These are phyloP conservation scores for Dolichomitus sp. DNA, from an alignment of 2,888 invertebrate species.

Conservation along the genomic window DNA sequence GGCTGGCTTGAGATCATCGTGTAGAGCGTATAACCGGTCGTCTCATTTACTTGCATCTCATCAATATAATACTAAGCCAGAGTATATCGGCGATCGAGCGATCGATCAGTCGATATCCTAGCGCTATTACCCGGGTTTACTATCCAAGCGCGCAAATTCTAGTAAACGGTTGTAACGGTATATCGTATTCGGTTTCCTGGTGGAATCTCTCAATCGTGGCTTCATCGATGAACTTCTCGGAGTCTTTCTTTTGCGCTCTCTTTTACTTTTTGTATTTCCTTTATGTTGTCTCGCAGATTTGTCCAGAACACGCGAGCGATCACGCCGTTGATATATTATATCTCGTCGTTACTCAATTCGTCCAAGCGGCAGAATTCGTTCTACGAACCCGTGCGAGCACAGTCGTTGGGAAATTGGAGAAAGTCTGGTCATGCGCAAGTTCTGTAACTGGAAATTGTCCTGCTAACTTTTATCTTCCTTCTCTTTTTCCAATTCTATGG, in stretches of 20 bases:
- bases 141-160: slow-evolving; percentile 46
- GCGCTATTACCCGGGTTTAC: slow-evolving; percentile 64
- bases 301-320: neutral
- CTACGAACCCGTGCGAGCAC: neutral
- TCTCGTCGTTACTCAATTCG: slow-evolving; percentile 51
- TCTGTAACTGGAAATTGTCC: slow-evolving; percentile 55
- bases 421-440: slow-evolving; percentile 73
- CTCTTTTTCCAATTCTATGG: slow-evolving; percentile 30
- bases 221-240: slow-evolving; percentile 20
- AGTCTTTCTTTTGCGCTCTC: slow-evolving; percentile 12
- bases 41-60: slow-evolving; percentile 57
- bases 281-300: neutral
- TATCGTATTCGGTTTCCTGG: slow-evolving; percentile 48
- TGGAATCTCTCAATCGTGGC: slow-evolving; percentile 48
- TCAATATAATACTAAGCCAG: slow-evolving; percentile 47
- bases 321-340: neutral
- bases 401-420: slow-evolving; percentile 72
- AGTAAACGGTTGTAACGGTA: slow-evolving; percentile 55
- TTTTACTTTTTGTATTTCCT: slow-evolving; percentile 5
- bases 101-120: slow-evolving; percentile 53
- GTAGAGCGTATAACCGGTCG: slow-evolving; percentile 39
- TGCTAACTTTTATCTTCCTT: neutral
- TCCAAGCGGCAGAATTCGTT: slow-evolving; percentile 36
- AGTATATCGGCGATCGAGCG: slow-evolving; percentile 49
- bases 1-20: neutral